Base-by-base conservation (phyloP, 1,140 invertebrate species). In the Panagrolaimus sp. region DNA sequence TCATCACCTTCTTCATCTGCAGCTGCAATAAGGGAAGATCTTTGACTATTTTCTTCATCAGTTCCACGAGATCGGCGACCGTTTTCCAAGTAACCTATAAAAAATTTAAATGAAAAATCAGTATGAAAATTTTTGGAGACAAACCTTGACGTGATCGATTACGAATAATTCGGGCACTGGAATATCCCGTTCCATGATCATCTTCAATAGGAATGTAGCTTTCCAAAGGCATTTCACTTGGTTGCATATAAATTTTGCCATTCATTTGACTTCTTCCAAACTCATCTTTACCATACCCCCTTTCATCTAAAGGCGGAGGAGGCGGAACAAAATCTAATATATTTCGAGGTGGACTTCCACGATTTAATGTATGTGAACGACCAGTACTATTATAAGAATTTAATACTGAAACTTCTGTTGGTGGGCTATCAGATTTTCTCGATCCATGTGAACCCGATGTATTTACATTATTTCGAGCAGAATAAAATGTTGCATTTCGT, bases 191-290 rank as follows among this genome's bases (percentile, higher is more conserved):
- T 38, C 31, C 31, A 13, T 57, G 51, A 3, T 57, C 51, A 11
- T 57, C 51, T 25, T 11, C 27, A 25, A 57, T 57, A 11, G 51
- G 51, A 27, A 57, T 57, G 20, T 57, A 57, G 9, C 9, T 57
- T 25, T 57, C 51, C 51, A 25, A 25, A 20, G 51, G 13, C 0
- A 11, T 11, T 25, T 57, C 51, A 57, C 9, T 27, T 20, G 51
- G 51, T 57, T 57, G 51, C 51, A 57, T 57, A 27, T 57, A 57
- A 25, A 57, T 57, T 27, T 57, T 57, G 9, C 51, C 51, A n/a
- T 13, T 20, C 31, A 38, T 38, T 38, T 38, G 31, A 38, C 7
- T 38, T 38, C 31, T 38, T 20, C 51, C 51, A 23, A 25, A 57
- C 9, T 57, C 51, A 57, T 27, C n/a, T 57, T 27, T 57, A 11